Evolutionary conservation across 2,797 vertebrate species (phyloP), one percentile per base, ranked within the genome.

Genomic region (Leptodactylus fallax): DNA sequence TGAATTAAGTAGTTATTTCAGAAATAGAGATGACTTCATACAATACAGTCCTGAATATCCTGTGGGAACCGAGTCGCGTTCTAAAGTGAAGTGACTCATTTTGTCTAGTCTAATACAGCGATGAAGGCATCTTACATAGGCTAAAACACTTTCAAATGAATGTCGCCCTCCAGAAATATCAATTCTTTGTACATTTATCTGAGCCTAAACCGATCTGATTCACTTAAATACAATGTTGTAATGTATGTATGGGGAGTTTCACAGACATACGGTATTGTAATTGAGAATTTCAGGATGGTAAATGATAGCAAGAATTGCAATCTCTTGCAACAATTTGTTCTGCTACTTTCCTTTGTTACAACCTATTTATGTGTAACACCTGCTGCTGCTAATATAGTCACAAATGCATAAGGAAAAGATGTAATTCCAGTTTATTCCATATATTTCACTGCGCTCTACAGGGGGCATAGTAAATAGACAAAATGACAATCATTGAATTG

Each of bases 1-100:
- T 71, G 87, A 80, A 85, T 88, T 88, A 88, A 85, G 87, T 85
- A 85, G 87, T 81, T 74, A 88, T 88, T 88, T 85, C 77, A 85
- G 74, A 85, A 88, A 85, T 88, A 88, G 82, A 74, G 77, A 88
- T 88, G 76, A 88, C 87, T 69, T 88, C 87, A 88, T 88, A 17
- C 82, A 78, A 69, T 61, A 60, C 81, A 79, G 87, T 19, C 56
- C 83, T 85, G 77, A 72, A 80, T 84, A 85, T 84, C 36, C 27
- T 85, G 76, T 85, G 82, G 77, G 82, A 85, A 80, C 58, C n/a
- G 80, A 60, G 76, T 61, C 71, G 51, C 36, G 45, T 80, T 85
- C 23, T 83, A 55, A 61, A 83, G 58, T 84, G 63, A 85, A 88
- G 77, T 88, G 87, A 85, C 51, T 85, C 82, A 84, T 83, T 69